These are phyloP conservation scores for Tribolium madens DNA, from an alignment of 1,140 invertebrate species.

Conservation along the genomic window DNA sequence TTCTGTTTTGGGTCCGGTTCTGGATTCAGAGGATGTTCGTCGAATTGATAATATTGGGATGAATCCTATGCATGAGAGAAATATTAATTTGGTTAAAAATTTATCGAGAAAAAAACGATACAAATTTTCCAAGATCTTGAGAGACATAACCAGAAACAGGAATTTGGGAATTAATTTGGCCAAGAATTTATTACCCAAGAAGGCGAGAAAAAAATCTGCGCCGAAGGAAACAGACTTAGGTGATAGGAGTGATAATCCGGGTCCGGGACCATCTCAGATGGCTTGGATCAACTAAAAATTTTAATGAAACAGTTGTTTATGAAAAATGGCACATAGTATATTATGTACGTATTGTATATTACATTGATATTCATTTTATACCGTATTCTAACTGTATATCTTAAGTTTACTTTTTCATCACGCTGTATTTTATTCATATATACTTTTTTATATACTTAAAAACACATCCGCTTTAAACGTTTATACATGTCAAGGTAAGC, in stretches of 20 bases:
- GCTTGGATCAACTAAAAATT: slow-evolving; percentile 50
- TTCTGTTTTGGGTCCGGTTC: slow-evolving; percentile 69
- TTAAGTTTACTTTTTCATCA: slow-evolving; percentile 64
- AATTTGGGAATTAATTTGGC: slow-evolving; percentile 61
- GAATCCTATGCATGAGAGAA: slow-evolving; percentile 70
- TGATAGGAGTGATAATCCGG: neutral
- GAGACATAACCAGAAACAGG: slow-evolving; percentile 58
- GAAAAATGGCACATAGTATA: slow-evolving; percentile 68
- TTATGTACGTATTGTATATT: slow-evolving; percentile 67
- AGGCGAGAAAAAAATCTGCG: slow-evolving; percentile 30
- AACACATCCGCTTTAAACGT: slow-evolving; percentile 65
- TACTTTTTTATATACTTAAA: slow-evolving; percentile 65
- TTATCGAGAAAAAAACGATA: slow-evolving; percentile 55
- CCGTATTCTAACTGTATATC: slow-evolving; percentile 64
- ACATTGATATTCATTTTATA: slow-evolving; percentile 66
- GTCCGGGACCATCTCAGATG: slow-evolving; percentile 31
- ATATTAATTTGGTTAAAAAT: slow-evolving; percentile 58
- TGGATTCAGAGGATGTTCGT: slow-evolving; percentile 64
- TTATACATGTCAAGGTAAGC: slow-evolving; percentile 63
- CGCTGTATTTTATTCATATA: slow-evolving; percentile 65
- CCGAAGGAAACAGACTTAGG: neutral
- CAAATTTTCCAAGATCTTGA: slow-evolving; percentile 59
- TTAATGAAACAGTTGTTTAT: slow-evolving; percentile 53
- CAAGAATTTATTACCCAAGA: slow-evolving; percentile 55
- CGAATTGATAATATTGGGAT: slow-evolving; percentile 68